Evolutionary conservation across 2,113 vertebrate genomes (phyloP), one percentile per base, ranked within the genome.

Genomic region (Platysteira castanea): DNA sequence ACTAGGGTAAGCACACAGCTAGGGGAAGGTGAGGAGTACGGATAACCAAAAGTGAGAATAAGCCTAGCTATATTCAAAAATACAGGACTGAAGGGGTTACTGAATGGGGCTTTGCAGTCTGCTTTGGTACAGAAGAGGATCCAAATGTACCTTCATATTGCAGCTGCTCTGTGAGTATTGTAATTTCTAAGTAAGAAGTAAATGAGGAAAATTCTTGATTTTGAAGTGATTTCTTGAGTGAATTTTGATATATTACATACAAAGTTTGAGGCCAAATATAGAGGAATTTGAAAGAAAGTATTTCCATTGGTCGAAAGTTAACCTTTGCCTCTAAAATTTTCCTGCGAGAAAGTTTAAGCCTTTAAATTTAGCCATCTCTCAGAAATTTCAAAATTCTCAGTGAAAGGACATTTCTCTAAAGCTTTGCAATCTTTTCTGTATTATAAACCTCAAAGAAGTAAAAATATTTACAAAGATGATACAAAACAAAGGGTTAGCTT

Each of bases 81-180:
- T 17, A 13, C 1, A 11, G 30, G 42, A 39, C 26, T 12, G 33
- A 18, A 59, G 33, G 2, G 18, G 3, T 11, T n/a, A 13, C 35
- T 1, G 1, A 59, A 19, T 15, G 11, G 7, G 18, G 2, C 24
- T 73, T 59, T 6, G 3, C 33, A 42, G 28, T 33, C 42, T 7
- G 3, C 10, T 54, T 84, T 69, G 17, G 2, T 35, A 50, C 2
- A 63, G 37, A 31, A 13, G 8, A 49, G 28, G 8, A 52, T 61
- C 41, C 22, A 56, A 56, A 37, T 4, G 13, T n/a, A 60, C n/a
- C 4, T 26, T 47, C 19, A 28, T 1, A 0, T 12, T 61, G 9
- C 21, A 65, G 16, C 22, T 50, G 20, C 52, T 57, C 27, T 74
- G 9, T 18, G 52, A 44, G 7, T 49, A 33, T 28, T 41, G 9